Percentiles rank a stretch among this genome's conserved stretches.
These are phyloP conservation scores for Pandion haliaetus DNA, from an alignment of 2,113 vertebrate species.

Conservation along the genomic window DNA sequence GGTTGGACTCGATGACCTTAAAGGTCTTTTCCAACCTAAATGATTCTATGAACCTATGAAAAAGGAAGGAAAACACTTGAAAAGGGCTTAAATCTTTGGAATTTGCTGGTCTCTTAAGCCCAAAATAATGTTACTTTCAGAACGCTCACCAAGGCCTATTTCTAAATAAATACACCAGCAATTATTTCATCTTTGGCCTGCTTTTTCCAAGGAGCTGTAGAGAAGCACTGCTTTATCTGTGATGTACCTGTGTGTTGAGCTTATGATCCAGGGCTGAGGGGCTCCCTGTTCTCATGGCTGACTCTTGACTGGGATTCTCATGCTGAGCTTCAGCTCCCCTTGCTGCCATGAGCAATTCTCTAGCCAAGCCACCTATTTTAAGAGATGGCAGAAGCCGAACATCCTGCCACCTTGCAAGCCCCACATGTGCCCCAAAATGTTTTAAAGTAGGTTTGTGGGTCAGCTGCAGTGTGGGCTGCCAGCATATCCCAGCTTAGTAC, in stretches of 20 bases:
- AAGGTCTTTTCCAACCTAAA: neutral
- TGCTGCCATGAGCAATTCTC: neutral
- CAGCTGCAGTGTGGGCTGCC: slow-evolving; percentile 21
- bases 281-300: neutral
- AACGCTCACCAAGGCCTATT: neutral
- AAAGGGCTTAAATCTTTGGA: neutral
- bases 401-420: neutral
- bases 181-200: neutral
- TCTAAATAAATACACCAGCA: neutral
- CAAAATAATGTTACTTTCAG: neutral
- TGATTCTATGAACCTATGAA: too few species aligned
- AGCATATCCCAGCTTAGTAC: neutral
- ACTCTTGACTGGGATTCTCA: neutral
- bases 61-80: neutral
- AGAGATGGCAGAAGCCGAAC: neutral
- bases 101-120: neutral
- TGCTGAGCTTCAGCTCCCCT: neutral
- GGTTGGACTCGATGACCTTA: neutral
- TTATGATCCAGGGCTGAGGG: neutral
- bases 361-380: neutral
- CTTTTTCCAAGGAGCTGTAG: neutral
- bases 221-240: neutral
- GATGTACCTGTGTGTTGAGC: neutral
- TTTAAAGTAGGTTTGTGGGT: slow-evolving; percentile 56
- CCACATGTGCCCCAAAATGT: neutral